Base-by-base conservation (phyloP, 2,797 vertebrate species). In the Nyctalus aviator region DNA sequence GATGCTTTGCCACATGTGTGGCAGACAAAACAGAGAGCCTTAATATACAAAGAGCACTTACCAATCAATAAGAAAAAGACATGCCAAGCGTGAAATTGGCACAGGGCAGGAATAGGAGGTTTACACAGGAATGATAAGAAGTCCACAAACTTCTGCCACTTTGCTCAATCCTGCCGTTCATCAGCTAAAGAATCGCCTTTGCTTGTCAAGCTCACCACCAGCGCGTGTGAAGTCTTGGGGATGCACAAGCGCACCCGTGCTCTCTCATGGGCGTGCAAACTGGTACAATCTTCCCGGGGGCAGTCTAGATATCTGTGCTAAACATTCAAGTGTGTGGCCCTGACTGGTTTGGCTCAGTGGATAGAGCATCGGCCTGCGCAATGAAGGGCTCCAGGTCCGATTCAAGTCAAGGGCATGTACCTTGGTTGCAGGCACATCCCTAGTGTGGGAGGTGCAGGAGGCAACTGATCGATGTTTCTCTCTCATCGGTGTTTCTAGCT, bases 21-120 rank as follows among this genome's bases (percentile, higher is more conserved):
- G 62, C 66, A 90, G 18, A 68, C 59, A 84, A 68, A 68, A 44
- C 18, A 32, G 35, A 64, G 46, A 83, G 71, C 41, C 18, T 86
- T 90, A 41, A 72, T 73, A 92, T 83, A 53, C 23, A 82, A 92
- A 96, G 55, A 90, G 48, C 23, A 66, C n/a, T 50, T 77, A 53
- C 14, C 37, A 71, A 50, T 72, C 86, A 94, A 72, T 83, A 78
- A 81, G 66, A 81, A 88, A 84, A 94, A 84, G 55, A 84, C 37
- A 66, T 14, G 9, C 46, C 27, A 59, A 41, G 18, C 72, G 71
- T 72, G 82, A 77, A 77, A 76, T 13, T 66, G 69, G 37, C 89
- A 64, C 27, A 81, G 53, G 20, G 13, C 6, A 21, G 59, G 50
- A 84, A 50, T 11, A 48, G 48, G 21, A 53, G 37, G n/a, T 9